Evolutionary conservation across 1,140 invertebrate species (phyloP).

Genomic region (Aradophagus sp.): DNA sequence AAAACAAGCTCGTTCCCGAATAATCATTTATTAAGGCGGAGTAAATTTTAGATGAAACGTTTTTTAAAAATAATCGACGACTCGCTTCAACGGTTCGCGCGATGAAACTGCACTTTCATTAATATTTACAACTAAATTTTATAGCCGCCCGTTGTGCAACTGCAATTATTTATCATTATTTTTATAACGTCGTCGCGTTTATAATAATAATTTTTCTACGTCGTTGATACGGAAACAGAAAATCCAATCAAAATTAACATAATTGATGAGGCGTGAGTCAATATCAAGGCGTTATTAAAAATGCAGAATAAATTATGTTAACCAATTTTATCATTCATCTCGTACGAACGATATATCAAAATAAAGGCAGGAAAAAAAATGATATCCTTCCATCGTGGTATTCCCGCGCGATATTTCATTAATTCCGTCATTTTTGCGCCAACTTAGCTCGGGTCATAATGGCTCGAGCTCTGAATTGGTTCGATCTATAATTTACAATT

Average conservation of each 20-base stretch:
- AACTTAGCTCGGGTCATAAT: not conserved
- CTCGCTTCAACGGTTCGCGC: too few species aligned
- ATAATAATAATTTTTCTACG: conserved; percentile 40
- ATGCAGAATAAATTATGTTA: conserved; percentile 50
- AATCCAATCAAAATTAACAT: conserved; percentile 49
- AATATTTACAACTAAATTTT: conserved; percentile 4
- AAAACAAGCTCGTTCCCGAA: too few species aligned
- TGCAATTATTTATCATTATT: conserved; percentile 47
- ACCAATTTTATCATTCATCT: too few species aligned
- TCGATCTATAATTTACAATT: conserved; percentile 43
- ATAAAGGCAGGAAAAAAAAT: conserved; percentile 18
- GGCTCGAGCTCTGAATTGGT: conserved; percentile 5
- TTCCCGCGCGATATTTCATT: conserved; percentile 10
- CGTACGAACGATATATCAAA: too few species aligned
- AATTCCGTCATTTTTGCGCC: conserved; percentile 12
- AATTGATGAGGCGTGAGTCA: conserved; percentile 49
- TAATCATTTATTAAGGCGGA: too few species aligned
- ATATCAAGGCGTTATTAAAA: conserved; percentile 47
- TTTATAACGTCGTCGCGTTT: conserved; percentile 35
- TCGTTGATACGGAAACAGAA: conserved; percentile 52
- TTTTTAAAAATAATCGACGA: too few species aligned
- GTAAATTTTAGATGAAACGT: too few species aligned
- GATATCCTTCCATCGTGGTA: too few species aligned
- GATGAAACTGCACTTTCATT: too few species aligned
- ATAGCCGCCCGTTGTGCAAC: conserved; percentile 31